Evolutionary conservation across 2,113 vertebrate genomes (phyloP).

Genomic region (Anas platyrhynchos): DNA sequence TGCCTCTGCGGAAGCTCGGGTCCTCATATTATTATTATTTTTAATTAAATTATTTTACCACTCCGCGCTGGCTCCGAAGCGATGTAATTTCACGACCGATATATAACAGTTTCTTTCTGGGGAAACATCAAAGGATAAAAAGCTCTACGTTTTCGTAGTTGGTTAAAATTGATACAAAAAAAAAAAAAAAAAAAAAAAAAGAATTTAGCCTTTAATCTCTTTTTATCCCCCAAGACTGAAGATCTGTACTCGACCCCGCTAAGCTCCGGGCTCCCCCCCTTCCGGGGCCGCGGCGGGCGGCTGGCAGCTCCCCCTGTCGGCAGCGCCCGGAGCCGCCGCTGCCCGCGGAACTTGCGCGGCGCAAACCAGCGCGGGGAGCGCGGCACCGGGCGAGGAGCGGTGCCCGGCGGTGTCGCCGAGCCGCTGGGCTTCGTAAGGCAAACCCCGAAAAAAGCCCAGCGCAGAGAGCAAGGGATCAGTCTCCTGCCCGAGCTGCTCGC

Average conservation of each 20-base stretch:
- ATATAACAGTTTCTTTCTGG: conserved; percentile 73
- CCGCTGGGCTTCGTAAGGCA: too few relatives aligned
- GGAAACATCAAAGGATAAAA: conserved; percentile 76
- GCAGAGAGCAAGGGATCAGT: background rate
- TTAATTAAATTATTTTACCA: conserved; percentile 80
- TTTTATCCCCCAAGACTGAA: conserved; percentile 78
- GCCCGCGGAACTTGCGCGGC: background rate
- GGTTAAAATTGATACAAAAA: conserved; percentile 71
- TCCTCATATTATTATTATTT: conserved; percentile 68
- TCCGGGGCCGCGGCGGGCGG: conserved; percentile 62
- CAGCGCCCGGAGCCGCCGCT: conserved; percentile 46
- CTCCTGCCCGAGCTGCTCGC: background rate
- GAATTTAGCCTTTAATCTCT: conserved; percentile 81
- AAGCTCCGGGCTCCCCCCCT: conserved; percentile 50
- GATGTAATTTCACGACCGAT: conserved; percentile 73
- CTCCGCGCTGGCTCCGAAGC: conserved; percentile 64
- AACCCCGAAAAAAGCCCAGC: too few relatives aligned
- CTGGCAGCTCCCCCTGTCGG: conserved; percentile 79
- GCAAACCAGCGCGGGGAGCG: too few relatives aligned
- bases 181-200: background rate
- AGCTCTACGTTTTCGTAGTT: conserved; percentile 75
- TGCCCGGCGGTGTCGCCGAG: background rate
- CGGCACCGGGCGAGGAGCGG: background rate
- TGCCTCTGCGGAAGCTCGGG: conserved; percentile 55
- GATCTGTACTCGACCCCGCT: conserved; percentile 75